phyloP scores from a whole-genome alignment of 2,797 vertebrate species.

The Chelon auratus region DNA sequence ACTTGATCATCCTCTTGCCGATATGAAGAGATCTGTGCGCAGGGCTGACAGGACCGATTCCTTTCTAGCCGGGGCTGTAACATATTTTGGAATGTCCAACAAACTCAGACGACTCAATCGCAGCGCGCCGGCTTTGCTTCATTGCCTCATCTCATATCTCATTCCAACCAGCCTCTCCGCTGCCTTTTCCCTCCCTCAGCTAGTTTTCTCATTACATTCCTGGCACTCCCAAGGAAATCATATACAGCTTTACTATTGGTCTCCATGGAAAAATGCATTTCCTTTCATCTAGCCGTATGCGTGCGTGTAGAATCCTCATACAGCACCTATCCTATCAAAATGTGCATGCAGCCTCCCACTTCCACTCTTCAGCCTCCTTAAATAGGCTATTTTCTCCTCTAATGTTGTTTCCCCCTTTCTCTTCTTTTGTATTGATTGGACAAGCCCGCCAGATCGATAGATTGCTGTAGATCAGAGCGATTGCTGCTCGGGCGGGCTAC shows the following conservation, averaged over 20 bases:
- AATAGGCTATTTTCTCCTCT: constrained; percentile 82
- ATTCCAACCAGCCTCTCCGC: constrained; percentile 67
- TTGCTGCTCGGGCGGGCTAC: constrained; percentile 65
- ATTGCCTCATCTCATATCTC: constrained; percentile 79
- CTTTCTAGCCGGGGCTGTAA: constrained; percentile 19
- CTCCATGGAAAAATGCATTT: constrained; percentile 68
- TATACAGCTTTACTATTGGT: constrained; percentile 68
- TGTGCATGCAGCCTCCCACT: constrained; percentile 40
- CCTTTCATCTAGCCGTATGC: constrained; percentile 55
- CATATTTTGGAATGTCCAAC: constrained; percentile 62
- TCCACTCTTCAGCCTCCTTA: constrained; percentile 64
- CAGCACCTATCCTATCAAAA: constrained; percentile 61
- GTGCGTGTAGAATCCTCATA: constrained; percentile 48
- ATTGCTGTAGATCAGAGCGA: constrained; percentile 83
- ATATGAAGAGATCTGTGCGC: constrained; percentile 54
- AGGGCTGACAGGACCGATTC: constrained; percentile 50
- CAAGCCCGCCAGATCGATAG: constrained; percentile 80
- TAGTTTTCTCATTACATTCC: constrained; percentile 78
- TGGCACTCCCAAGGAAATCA: constrained; percentile 73
- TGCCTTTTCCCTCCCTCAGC: constrained; percentile 41
- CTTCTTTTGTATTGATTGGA: constrained; percentile 81
- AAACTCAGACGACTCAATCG: constrained; percentile 71
- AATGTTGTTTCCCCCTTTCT: constrained; percentile 80
- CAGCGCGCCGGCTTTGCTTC: constrained; percentile 65
- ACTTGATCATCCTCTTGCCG: constrained; percentile 14